Conservation (phyloP, 2,797 vertebrate genomes). For the Paedocypris micromegethes region DNA sequence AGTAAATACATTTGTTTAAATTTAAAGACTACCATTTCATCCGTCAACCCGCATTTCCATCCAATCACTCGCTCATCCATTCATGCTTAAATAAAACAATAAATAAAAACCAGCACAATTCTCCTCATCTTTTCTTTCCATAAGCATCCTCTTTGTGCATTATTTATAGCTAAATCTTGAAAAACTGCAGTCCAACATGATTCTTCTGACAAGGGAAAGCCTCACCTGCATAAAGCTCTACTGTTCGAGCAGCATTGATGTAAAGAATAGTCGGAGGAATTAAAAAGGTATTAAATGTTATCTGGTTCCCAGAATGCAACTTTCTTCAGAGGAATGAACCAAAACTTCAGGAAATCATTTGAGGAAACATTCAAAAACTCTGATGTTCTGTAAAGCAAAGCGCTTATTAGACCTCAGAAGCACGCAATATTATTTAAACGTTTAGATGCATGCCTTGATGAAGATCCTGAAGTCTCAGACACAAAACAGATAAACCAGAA, state of each 20-base stretch:
- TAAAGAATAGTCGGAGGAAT: slow-evolving; percentile 52
- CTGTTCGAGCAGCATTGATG: slow-evolving; percentile 51
- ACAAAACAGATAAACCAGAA: not conserved
- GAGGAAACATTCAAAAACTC: too few relatives aligned
- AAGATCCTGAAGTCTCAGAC: not conserved
- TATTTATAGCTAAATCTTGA: too few relatives aligned
- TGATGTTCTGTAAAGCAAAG: too few relatives aligned
- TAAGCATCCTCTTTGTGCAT: too few relatives aligned
- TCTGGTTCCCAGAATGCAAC: slow-evolving; percentile 42
- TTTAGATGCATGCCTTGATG: not conserved
- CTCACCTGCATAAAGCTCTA: slow-evolving; percentile 51
- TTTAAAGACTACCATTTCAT: too few relatives aligned
- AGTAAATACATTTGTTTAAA: too few relatives aligned
- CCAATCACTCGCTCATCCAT: too few relatives aligned
- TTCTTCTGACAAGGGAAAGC: slow-evolving; percentile 11
- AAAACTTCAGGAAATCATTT: slow-evolving; percentile 1
- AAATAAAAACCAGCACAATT: too few relatives aligned
- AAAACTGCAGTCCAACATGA: slow-evolving; percentile 19
- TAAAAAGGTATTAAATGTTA: slow-evolving; percentile 49
- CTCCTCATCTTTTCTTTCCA: too few relatives aligned
- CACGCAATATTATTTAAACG: not conserved
- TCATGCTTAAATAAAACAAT: too few relatives aligned
- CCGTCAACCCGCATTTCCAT: too few relatives aligned
- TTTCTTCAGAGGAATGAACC: slow-evolving; percentile 11
- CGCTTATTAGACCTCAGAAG: too few relatives aligned